phyloP scores from a whole-genome alignment of 2,888 invertebrate genomes.

The Tupiocoris notatus region DNA sequence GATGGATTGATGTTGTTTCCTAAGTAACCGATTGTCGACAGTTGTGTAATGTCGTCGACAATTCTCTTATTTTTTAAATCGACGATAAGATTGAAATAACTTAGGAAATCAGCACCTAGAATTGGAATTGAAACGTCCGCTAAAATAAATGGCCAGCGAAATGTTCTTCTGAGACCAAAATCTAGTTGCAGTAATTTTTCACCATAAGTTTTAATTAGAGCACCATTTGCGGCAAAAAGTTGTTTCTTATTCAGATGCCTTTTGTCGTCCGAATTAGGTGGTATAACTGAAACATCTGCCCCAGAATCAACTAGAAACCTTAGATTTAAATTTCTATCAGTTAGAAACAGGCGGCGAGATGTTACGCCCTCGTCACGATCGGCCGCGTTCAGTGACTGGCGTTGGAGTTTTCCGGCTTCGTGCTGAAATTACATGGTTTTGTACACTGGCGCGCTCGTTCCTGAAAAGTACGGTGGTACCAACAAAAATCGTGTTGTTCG shows the following conservation, averaged over 20 bases:
- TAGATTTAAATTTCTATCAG: background rate
- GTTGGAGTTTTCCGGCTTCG: no score
- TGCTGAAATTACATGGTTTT: no score
- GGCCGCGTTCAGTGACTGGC: no score
- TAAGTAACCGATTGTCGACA: background rate
- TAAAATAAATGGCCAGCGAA: constrained; percentile 24
- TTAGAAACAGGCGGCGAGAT: background rate
- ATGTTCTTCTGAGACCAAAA: constrained; percentile 12
- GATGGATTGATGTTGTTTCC: constrained; percentile 37
- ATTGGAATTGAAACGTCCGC: no score
- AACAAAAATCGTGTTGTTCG: background rate
- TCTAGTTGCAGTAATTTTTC: background rate
- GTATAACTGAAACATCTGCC: constrained; percentile 37
- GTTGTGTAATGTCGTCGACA: background rate
- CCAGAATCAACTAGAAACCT: constrained; percentile 44
- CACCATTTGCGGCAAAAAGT: constrained; percentile 16
- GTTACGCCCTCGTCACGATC: no score
- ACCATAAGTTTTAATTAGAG: constrained; percentile 5
- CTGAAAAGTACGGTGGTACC: background rate
- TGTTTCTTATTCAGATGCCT: background rate
- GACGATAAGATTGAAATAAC: background rate
- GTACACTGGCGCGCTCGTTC: no score
- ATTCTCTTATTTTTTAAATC: background rate
- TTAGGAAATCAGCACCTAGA: no score
- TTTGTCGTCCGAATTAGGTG: background rate